Percentiles rank a stretch among this genome's conserved stretches.
phyloP scores from a whole-genome alignment of 64 coral and sea anemone genomes.

The Porites lutea region DNA sequence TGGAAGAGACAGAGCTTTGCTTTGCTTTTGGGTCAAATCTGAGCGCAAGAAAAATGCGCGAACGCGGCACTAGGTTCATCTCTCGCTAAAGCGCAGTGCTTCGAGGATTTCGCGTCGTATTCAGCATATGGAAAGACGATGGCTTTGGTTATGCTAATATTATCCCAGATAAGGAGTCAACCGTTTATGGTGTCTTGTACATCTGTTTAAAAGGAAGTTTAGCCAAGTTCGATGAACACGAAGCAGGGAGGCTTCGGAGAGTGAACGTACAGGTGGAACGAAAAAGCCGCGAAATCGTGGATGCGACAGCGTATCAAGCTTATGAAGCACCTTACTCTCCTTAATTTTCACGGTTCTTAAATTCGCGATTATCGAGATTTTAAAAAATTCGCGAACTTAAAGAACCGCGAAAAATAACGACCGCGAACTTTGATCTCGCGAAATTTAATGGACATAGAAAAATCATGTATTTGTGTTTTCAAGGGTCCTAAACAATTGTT shows the following conservation, averaged over 20 bases:
- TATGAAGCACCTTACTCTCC: too few species aligned
- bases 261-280: conserved; percentile 35
- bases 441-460: too few species aligned
- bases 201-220: neutral
- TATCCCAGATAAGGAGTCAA: conserved; percentile 27
- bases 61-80: conserved; percentile 33
- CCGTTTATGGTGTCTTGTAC: conserved; percentile 68
- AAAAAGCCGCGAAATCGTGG: conserved; percentile 49
- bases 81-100: conserved; percentile 46
- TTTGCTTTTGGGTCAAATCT: conserved; percentile 65
- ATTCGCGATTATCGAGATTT: too few species aligned
- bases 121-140: conserved; percentile 40
- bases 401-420: too few species aligned
- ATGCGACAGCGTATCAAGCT: conserved; percentile 45
- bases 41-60: conserved; percentile 53
- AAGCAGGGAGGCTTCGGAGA: conserved; percentile 32
- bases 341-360: too few species aligned
- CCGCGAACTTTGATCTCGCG: too few species aligned
- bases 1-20: conserved; percentile 54
- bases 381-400: too few species aligned
- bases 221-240: conserved; percentile 27
- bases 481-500: too few species aligned
- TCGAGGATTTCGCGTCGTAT: conserved; percentile 37
- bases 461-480: too few species aligned
- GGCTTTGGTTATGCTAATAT: conserved; percentile 57